Conservation (phyloP, 2,888 invertebrate species). For the Elysia crispata region DNA sequence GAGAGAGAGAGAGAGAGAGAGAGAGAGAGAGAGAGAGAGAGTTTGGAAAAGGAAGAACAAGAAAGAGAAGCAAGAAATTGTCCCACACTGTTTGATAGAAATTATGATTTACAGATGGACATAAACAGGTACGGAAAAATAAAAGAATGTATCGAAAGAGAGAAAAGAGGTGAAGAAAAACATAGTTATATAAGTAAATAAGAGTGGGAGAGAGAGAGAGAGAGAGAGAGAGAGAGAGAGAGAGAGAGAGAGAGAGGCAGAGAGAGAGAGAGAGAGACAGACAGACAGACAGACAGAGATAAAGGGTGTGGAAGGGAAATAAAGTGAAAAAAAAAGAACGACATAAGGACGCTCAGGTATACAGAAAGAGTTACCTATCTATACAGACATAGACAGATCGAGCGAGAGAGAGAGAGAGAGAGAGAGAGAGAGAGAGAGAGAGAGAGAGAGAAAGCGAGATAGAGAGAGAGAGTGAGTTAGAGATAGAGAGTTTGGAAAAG, state of each 20-base stretch:
- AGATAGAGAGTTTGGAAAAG: too few species aligned
- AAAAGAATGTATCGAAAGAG: too few species aligned
- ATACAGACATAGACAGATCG: too few species aligned
- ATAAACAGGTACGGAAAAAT: too few species aligned
- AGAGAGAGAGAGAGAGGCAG: background rate
- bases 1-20: conserved; percentile 19
- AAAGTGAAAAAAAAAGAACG: background rate
- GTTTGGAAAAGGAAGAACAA: too few species aligned
- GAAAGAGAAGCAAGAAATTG: background rate
- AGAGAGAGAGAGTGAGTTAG: too few species aligned
- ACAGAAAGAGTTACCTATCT: background rate
- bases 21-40: conserved; percentile 19
- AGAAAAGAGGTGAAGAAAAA: too few species aligned
- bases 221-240: background rate
- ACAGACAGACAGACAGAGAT: background rate
- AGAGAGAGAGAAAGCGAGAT: background rate
- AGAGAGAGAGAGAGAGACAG: background rate
- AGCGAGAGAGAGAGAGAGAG: too few species aligned
- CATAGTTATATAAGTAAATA: too few species aligned
- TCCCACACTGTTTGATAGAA: too few species aligned
- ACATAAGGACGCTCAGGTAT: background rate
- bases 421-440: background rate
- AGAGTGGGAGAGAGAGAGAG: too few species aligned
- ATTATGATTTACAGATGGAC: too few species aligned
- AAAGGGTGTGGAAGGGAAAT: background rate